Evolutionary conservation across 1,140 invertebrate genomes (phyloP).

Genomic region (Pseudobourletiella spinata): DNA sequence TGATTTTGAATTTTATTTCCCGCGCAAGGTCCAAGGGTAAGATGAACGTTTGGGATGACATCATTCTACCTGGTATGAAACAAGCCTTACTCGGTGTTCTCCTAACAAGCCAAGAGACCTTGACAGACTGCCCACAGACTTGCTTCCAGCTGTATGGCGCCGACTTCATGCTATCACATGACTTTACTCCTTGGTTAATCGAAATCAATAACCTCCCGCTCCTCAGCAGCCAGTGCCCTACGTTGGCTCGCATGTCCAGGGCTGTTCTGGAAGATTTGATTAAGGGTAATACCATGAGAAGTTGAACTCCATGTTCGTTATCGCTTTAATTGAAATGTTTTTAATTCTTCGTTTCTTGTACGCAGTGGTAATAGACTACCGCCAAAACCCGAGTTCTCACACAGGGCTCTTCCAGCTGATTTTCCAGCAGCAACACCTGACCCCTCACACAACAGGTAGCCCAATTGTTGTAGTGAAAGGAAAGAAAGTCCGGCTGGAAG

Average conservation of each 20-base stretch:
- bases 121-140: conserved; percentile 72
- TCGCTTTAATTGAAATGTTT: not conserved
- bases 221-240: not conserved
- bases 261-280: not conserved
- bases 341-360: not conserved
- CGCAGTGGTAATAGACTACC: not conserved
- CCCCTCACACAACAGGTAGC: no score
- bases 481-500: no score
- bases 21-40: conserved; percentile 50
- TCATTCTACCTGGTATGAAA: conserved; percentile 81
- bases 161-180: conserved; percentile 82
- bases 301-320: conserved; percentile 8
- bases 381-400: no score
- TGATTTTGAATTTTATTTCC: not conserved
- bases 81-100: conserved; percentile 76
- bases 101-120: conserved; percentile 62
- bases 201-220: conserved; percentile 88
- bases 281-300: not conserved
- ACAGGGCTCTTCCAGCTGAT: no score
- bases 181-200: conserved; percentile 81
- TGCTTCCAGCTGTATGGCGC: conserved; percentile 88
- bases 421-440: no score
- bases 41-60: conserved; percentile 58
- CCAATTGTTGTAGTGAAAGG: no score
- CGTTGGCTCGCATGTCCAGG: not conserved